phyloP scores from a whole-genome alignment of 1,140 invertebrate genomes.

The Lepidurus packardi region DNA sequence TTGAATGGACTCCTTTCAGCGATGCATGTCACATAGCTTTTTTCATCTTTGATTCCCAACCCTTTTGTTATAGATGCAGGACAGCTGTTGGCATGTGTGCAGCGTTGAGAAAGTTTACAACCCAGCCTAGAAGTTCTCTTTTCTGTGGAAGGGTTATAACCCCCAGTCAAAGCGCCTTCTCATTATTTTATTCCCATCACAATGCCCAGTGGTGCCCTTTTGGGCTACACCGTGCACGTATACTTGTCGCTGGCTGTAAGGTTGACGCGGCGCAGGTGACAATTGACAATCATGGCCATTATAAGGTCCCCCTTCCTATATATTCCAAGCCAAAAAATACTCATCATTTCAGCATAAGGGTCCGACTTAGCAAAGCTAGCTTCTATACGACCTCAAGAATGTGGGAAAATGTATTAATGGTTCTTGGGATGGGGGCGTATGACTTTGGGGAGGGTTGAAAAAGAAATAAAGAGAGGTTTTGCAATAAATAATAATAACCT shows the following conservation, averaged over 20 bases:
- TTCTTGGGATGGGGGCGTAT: too few species aligned
- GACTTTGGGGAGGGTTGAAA: too few species aligned
- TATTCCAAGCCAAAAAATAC: neutral
- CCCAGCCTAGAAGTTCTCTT: too few species aligned
- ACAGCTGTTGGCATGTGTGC: neutral
- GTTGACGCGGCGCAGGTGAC: neutral
- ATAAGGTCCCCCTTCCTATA: neutral
- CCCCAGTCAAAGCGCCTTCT: neutral
- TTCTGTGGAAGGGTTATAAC: neutral
- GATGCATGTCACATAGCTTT: neutral
- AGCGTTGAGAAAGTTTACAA: too few species aligned
- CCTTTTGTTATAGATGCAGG: neutral
- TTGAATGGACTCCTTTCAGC: too few species aligned
- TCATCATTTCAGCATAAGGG: neutral
- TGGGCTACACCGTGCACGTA: too few species aligned
- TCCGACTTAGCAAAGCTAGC: too few species aligned
- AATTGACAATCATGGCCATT: conserved; percentile 2
- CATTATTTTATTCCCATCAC: neutral
- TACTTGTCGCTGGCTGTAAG: too few species aligned
- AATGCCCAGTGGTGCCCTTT: neutral
- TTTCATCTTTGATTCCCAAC: neutral
- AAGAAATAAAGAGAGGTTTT: too few species aligned
- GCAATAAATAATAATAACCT: too few species aligned
- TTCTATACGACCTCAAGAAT: too few species aligned
- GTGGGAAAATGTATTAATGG: too few species aligned